Conservation (phyloP, 2,888 invertebrate genomes). For the Rhodophaea formosa region DNA sequence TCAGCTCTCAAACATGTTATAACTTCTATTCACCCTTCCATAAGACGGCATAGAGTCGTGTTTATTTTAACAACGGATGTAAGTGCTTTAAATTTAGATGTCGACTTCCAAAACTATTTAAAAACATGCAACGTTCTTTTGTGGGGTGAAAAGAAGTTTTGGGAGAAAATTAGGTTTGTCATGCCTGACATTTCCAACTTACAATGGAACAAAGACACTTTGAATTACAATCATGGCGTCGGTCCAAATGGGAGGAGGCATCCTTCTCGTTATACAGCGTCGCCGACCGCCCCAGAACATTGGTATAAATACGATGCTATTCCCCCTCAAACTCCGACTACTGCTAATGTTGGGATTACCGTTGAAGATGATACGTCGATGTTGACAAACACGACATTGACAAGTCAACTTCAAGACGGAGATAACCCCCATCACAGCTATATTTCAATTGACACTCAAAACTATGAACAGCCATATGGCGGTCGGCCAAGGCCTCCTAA, state of each 20-base stretch:
- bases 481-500: conserved; percentile 72
- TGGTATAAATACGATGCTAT: conserved; percentile 87
- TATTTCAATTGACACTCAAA: conserved; percentile 83
- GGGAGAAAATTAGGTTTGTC: conserved; percentile 91
- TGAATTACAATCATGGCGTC: conserved; percentile 77
- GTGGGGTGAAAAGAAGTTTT: conserved; percentile 92
- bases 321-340: conserved; percentile 78
- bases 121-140: conserved; percentile 87
- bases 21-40: conserved; percentile 83
- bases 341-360: conserved; percentile 74
- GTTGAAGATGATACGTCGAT: conserved; percentile 82
- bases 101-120: conserved; percentile 86
- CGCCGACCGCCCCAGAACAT: conserved; percentile 86
- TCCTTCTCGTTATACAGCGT: conserved; percentile 85
- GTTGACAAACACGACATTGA: conserved; percentile 82
- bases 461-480: conserved; percentile 75
- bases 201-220: conserved; percentile 81
- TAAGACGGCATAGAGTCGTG: conserved; percentile 81
- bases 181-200: conserved; percentile 88
- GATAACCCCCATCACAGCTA: conserved; percentile 85
- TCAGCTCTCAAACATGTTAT: conserved; percentile 88
- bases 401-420: conserved; percentile 83
- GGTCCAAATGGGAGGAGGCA: conserved; percentile 82
- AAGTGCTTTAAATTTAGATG: conserved; percentile 86
- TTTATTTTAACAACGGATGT: conserved; percentile 83